Percentiles rank a stretch among this genome's conserved stretches.
Evolutionary conservation across 2,888 invertebrate genomes (phyloP).

Genomic region (Chaetoderma sp.): DNA sequence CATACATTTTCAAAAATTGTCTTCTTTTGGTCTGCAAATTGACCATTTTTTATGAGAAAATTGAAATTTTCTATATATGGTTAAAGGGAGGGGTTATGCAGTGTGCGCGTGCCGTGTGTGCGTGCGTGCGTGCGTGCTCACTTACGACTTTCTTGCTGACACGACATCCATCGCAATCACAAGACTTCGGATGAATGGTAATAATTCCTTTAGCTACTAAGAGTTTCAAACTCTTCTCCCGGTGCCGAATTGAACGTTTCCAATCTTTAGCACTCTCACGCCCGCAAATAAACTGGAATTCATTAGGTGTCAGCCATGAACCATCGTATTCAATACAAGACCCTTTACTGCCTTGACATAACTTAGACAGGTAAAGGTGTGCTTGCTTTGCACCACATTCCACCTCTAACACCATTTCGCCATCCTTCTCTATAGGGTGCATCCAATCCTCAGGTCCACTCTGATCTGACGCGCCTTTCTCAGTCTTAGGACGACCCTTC

Average conservation of each 20-base stretch:
- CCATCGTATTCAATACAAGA: slow-evolving; percentile 69
- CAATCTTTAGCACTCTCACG: slow-evolving; percentile 72
- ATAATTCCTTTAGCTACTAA: slow-evolving; percentile 70
- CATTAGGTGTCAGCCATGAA: slow-evolving; percentile 71
- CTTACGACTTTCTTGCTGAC: too few species aligned
- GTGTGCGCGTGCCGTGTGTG: too few species aligned
- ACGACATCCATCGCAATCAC: slow-evolving; percentile 68
- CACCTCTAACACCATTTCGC: slow-evolving; percentile 64
- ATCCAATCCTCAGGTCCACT: slow-evolving; percentile 45
- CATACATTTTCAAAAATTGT: too few species aligned
- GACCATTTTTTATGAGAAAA: too few species aligned
- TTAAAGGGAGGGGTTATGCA: too few species aligned
- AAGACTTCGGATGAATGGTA: slow-evolving; percentile 68
- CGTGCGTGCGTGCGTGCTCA: too few species aligned
- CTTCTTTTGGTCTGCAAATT: too few species aligned
- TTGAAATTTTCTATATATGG: too few species aligned
- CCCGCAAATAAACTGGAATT: slow-evolving; percentile 71
- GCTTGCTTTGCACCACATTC: slow-evolving; percentile 67
- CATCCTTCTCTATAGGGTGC: slow-evolving; percentile 39
- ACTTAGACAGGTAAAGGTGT: slow-evolving; percentile 64
- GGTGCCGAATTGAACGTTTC: slow-evolving; percentile 71
- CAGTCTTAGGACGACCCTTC: too few species aligned
- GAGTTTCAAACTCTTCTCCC: slow-evolving; percentile 71
- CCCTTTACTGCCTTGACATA: slow-evolving; percentile 71
- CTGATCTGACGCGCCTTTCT: too few species aligned